Conservation (phyloP, 2,113 vertebrate genomes). For the Ceratotherium simum region DNA sequence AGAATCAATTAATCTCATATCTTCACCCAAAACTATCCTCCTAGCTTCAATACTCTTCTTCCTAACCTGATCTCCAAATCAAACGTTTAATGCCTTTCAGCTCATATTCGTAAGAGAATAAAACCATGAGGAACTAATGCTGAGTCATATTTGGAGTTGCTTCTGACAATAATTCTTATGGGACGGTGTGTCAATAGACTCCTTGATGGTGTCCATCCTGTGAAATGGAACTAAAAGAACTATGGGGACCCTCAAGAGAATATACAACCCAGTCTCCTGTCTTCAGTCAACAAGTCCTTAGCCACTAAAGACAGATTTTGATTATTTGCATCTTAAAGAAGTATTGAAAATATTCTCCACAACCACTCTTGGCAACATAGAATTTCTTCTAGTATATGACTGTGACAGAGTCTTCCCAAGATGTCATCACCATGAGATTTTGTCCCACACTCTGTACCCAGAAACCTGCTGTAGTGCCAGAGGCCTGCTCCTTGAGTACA, state of each 20-base stretch:
- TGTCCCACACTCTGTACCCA: background rate
- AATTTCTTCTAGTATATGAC: background rate
- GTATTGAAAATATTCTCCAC: background rate
- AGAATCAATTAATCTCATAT: background rate
- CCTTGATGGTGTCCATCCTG: background rate
- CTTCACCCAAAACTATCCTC: background rate
- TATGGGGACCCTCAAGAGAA: background rate
- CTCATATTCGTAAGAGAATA: background rate
- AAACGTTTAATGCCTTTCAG: background rate
- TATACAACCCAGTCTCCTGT: background rate
- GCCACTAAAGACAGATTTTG: background rate
- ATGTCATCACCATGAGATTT: background rate
- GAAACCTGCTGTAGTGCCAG: background rate
- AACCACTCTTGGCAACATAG: background rate
- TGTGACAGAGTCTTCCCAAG: background rate
- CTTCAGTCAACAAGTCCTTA: background rate
- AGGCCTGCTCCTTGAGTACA: background rate
- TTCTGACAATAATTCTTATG: background rate
- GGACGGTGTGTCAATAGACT: background rate
- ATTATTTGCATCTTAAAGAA: constrained; percentile 17
- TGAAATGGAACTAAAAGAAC: background rate
- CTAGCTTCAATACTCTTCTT: background rate
- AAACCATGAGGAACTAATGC: background rate
- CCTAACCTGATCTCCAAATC: background rate
- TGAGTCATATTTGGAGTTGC: background rate